Conservation (phyloP, 1,140 invertebrate genomes). For the Cepaea nemoralis region DNA sequence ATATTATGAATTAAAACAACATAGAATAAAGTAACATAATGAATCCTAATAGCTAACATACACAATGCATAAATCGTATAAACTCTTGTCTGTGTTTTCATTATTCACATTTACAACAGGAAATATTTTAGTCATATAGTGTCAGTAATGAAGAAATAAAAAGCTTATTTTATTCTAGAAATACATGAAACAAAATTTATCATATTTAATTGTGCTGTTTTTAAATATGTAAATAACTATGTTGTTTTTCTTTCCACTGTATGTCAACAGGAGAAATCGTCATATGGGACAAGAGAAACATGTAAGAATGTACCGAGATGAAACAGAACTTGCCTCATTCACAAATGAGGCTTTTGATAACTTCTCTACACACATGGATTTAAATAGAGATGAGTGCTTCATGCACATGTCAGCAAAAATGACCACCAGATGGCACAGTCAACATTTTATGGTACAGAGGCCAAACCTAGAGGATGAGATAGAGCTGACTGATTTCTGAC, state of each 20-base stretch:
- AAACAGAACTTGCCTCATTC: slow-evolving; percentile 20
- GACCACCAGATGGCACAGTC: slow-evolving; percentile 28
- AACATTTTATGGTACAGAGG: background rate
- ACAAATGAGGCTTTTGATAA: slow-evolving; percentile 27
- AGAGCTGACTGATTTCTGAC: slow-evolving; percentile 7
- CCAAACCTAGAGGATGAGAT: background rate
- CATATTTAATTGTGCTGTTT: background rate
- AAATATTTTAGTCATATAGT: too few species aligned
- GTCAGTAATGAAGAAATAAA: too few species aligned
- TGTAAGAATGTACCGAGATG: slow-evolving; percentile 31
- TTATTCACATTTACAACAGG: too few species aligned
- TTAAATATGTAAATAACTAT: background rate
- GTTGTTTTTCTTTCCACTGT: background rate
- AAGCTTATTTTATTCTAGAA: background rate
- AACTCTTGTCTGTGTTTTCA: too few species aligned
- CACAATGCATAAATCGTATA: too few species aligned
- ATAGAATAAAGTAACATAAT: too few species aligned
- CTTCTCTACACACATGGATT: background rate
- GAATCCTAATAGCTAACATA: too few species aligned
- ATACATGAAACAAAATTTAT: background rate
- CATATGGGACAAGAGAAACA: background rate
- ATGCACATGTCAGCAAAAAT: background rate
- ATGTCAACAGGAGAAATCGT: slow-evolving; percentile 10
- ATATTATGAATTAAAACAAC: too few species aligned
- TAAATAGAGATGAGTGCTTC: background rate